Conservation (phyloP, 2,888 invertebrate genomes). For the Chaetogeoica ovagalla region DNA sequence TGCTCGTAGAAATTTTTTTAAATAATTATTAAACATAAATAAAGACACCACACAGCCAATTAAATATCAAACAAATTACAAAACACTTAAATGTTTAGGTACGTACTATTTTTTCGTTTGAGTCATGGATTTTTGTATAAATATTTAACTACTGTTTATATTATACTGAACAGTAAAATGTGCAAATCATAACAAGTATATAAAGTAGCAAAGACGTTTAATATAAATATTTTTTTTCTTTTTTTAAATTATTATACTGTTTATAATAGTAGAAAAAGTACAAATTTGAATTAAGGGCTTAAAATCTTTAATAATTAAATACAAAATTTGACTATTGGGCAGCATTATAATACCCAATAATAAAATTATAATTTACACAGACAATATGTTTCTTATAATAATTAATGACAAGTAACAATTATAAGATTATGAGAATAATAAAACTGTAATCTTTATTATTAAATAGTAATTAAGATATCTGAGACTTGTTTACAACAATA, state of each 20-base stretch:
- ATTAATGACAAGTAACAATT: neutral
- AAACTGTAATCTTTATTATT: conserved; percentile 9
- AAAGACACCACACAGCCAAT: conserved; percentile 53
- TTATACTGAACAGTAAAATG: conserved; percentile 27
- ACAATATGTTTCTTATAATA: conserved; percentile 7
- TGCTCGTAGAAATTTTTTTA: conserved; percentile 39
- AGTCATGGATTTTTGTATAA: conserved; percentile 50
- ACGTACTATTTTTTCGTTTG: conserved; percentile 34
- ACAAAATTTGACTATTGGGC: neutral
- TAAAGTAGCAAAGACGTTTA: conserved; percentile 39
- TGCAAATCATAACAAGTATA: conserved; percentile 51
- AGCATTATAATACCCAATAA: neutral
- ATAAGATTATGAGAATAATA: conserved; percentile 7
- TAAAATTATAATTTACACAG: conserved; percentile 18
- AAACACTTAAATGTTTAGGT: conserved; percentile 48
- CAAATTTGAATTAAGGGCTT: conserved; percentile 6
- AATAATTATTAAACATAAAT: conserved; percentile 46
- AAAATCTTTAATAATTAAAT: conserved; percentile 9
- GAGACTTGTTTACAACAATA: conserved; percentile 34
- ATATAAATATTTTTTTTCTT: conserved; percentile 21
- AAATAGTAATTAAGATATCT: conserved; percentile 26
- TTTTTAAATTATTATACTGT: conserved; percentile 10
- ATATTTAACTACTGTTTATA: conserved; percentile 39
- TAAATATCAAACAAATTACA: conserved; percentile 50
- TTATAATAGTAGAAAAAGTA: conserved; percentile 45